Evolutionary conservation across 2,888 invertebrate species (phyloP).

Genomic region (Byasa hedistus): DNA sequence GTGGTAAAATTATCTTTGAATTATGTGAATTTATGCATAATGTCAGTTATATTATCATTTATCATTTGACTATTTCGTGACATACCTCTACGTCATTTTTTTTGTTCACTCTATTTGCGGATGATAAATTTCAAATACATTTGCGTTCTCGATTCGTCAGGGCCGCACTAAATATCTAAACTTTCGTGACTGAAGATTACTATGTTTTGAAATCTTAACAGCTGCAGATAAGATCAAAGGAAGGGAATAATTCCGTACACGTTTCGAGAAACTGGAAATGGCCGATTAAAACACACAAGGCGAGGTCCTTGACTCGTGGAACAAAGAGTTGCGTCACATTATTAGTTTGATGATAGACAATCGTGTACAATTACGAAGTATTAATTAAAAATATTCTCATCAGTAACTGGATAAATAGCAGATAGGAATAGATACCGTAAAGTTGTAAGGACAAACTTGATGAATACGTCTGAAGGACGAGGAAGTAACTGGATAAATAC

Average conservation of each 20-base stretch:
- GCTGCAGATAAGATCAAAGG: conserved; percentile 52
- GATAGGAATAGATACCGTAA: no score
- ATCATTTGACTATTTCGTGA: no score
- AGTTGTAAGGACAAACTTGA: no score
- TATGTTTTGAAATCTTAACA: conserved; percentile 44
- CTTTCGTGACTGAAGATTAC: conserved; percentile 44
- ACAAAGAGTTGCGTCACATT: conserved; percentile 38
- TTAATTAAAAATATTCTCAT: conserved; percentile 11
- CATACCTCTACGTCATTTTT: background rate
- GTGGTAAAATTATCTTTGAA: no score
- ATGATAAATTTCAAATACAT: conserved; percentile 2
- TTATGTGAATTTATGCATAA: no score
- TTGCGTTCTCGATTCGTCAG: background rate
- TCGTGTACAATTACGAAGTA: conserved; percentile 30
- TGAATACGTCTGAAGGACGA: no score
- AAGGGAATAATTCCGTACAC: conserved; percentile 55
- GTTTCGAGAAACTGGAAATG: conserved; percentile 56
- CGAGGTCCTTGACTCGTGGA: conserved; percentile 62
- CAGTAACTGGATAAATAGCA: background rate
- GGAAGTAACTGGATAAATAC: no score
- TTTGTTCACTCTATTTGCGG: background rate
- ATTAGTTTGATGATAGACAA: conserved; percentile 34
- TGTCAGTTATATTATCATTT: no score
- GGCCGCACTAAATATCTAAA: conserved; percentile 13
- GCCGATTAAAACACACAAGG: conserved; percentile 42